These are phyloP conservation scores for Cebus imitator DNA, from an alignment of 2,113 vertebrate genomes.

Conservation along the genomic window DNA sequence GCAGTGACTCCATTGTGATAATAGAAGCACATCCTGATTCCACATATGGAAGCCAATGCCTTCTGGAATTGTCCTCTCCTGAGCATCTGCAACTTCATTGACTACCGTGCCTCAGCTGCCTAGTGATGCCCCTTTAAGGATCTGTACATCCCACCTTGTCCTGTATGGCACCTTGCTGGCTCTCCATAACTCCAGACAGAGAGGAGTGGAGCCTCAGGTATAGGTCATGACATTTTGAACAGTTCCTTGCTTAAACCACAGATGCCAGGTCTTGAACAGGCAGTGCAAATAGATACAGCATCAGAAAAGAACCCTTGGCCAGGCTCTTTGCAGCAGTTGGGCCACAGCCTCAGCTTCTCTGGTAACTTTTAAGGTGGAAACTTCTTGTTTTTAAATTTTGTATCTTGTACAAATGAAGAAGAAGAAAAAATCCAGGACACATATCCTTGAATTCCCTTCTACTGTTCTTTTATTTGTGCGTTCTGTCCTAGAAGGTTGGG, in stretches of 20 bases:
- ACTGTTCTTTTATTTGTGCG: neutral
- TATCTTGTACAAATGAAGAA: neutral
- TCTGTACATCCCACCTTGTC: neutral
- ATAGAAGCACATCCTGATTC: rapidly evolving
- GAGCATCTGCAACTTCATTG: neutral
- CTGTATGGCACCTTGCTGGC: neutral
- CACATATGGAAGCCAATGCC: neutral
- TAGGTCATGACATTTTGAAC: neutral
- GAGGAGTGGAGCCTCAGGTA: neutral
- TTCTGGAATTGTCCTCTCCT: neutral
- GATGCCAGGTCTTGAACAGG: neutral
- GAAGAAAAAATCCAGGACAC: neutral
- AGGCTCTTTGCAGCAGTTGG: neutral
- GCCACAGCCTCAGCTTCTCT: neutral
- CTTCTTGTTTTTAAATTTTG: neutral
- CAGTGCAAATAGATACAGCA: neutral
- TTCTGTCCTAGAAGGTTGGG: neutral
- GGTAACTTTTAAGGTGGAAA: neutral
- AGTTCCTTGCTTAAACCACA: neutral
- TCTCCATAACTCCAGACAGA: neutral
- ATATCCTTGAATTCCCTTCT: neutral
- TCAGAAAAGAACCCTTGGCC: neutral
- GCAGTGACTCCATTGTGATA: neutral
- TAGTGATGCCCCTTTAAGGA: too few species aligned
- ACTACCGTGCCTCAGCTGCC: neutral